Base-by-base conservation (phyloP, 2,888 invertebrate species). In the Lithophane ornitopus region DNA sequence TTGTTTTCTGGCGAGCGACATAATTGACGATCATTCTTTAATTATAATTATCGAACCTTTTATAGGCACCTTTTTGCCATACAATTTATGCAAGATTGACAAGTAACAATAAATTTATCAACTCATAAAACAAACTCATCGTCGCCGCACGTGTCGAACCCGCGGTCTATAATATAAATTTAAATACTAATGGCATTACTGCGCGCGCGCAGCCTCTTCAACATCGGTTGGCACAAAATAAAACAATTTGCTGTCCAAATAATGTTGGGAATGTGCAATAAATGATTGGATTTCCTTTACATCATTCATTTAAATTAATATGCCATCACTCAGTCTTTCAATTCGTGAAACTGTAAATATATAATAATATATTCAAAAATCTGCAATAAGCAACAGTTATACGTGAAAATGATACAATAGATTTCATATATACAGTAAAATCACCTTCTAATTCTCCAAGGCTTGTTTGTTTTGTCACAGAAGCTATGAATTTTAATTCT, bases 301-400 rank as follows among this genome's bases (percentile, higher is more conserved):
- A 88, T 89, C 84, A 88, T 87, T 85, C 86, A 84, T 88, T 88
- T 85, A 92, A 92, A 90, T 85, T 92, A 93, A 93, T 90, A 94
- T 93, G 93, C 93, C 93, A 93, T 91, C 93, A 91, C 89, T 95
- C 95, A 95, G 95, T 96, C 95, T 96, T 95, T 93, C 92, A 91
- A 91, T 94, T 92, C 89, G 91, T 92, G 91, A 92, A 93, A 91
- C 90, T 91, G 90, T 91, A 90, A 89, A 91, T 90, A 92, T 90
- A 91, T 87, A 90, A 90, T 88, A 91, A 91, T 88, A 91, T 90
- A 91, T 92, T 87, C 87, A 91, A 92, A 92, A 90, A 88, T 90
- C 87, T 89, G 89, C 89, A 91, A 90, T 90, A 93, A 91, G 91
- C 92, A 93, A 93, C 89, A 91, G 89, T 90, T 90, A 84, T 84